phyloP scores from a whole-genome alignment of 2,888 invertebrate species.

The Chalcis sispes region DNA sequence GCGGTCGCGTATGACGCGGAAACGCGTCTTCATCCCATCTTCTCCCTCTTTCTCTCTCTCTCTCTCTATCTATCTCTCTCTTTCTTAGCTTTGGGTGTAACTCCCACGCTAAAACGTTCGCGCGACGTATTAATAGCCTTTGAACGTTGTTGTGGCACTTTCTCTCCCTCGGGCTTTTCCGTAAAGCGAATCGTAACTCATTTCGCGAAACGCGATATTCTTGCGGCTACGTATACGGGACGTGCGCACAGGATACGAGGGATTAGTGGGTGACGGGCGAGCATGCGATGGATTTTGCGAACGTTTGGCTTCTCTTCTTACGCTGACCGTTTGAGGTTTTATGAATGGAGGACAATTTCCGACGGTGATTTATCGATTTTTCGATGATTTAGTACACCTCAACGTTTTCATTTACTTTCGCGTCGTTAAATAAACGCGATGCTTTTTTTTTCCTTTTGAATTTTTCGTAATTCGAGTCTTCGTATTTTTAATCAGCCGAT shows the following conservation, averaged over 20 bases:
- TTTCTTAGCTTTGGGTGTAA: no score
- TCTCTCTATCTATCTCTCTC: no score
- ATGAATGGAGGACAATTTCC: background rate
- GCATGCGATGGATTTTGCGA: background rate
- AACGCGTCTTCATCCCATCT: background rate
- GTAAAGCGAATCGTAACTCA: slow-evolving; percentile 15
- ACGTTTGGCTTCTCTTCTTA: no score
- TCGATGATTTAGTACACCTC: no score
- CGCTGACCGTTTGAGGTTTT: background rate
- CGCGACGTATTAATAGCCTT: no score
- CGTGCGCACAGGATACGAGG: background rate
- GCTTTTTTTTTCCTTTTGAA: no score
- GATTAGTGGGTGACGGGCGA: background rate
- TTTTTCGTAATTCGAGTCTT: no score
- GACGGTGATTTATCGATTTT: background rate
- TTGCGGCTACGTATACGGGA: background rate
- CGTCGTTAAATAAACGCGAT: no score
- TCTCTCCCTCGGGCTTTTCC: background rate
- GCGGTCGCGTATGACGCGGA: background rate
- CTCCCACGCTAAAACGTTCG: background rate
- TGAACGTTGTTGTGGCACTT: background rate
- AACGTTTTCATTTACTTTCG: no score
- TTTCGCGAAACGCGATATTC: slow-evolving; percentile 39
- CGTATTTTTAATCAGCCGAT: no score
- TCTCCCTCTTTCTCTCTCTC: no score